A percentile compares a stretch with the other conserved stretches of the same genome.
These are phyloP conservation scores for Henricia sp. DNA, from an alignment of 53 echinoderm and acorn worm species.

Conservation along the genomic window DNA sequence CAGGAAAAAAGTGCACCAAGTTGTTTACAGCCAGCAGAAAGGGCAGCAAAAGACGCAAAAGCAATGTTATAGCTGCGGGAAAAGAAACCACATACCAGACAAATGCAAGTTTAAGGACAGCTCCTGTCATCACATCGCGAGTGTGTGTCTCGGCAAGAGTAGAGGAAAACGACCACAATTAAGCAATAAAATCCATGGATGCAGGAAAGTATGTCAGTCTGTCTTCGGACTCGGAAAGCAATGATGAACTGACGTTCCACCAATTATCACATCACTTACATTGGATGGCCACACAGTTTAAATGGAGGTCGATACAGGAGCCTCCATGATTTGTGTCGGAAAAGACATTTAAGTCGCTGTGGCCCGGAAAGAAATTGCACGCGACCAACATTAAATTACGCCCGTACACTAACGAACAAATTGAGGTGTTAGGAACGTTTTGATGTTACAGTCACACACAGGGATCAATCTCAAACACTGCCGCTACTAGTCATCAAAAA, in stretches of 20 bases:
- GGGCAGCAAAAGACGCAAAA: background rate
- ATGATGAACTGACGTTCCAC: background rate
- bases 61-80: conserved; percentile 6
- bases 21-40: background rate
- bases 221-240: background rate
- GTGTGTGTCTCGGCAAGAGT: conserved; percentile 23
- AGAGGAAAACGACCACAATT: background rate
- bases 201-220: background rate
- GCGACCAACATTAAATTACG: conserved; percentile 26
- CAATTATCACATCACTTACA: background rate
- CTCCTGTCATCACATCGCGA: conserved; percentile 32
- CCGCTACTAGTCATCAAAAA: conserved; percentile 44
- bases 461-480: background rate
- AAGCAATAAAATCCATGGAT: background rate
- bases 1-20: background rate
- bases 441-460: background rate
- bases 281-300: background rate
- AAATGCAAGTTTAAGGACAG: background rate
- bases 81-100: conserved; percentile 4
- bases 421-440: conserved; percentile 33
- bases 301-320: conserved; percentile 64
- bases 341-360: conserved; percentile 13
- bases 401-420: conserved; percentile 41
- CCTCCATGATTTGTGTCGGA: conserved; percentile 41
- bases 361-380: background rate